Conservation (phyloP, 2,113 vertebrate species). For the Mionectes macconnelli region DNA sequence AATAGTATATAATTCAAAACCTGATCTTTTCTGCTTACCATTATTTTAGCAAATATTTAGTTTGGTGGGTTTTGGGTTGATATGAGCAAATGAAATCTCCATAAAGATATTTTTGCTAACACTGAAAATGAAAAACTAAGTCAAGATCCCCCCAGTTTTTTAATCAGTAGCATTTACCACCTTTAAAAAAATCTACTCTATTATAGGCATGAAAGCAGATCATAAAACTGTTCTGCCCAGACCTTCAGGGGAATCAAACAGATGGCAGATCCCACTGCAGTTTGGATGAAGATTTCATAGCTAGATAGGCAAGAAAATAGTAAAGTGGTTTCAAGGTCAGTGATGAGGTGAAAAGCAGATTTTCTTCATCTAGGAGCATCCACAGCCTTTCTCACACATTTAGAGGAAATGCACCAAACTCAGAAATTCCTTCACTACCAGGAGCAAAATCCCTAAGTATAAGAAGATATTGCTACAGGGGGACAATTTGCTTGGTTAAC, state of each 20-base stretch:
- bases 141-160: not conserved
- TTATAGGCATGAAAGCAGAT: not conserved
- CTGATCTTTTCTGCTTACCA: not conserved
- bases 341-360: not conserved
- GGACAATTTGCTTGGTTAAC: not conserved
- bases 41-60: not conserved
- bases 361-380: not conserved
- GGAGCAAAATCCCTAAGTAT: not conserved
- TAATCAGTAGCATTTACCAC: not conserved
- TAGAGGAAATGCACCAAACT: not conserved
- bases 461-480: not conserved
- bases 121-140: not conserved
- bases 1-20: not conserved
- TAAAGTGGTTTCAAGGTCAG: slow-evolving; percentile 1
- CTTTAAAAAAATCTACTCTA: not conserved
- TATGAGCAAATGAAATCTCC: not conserved
- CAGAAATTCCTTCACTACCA: not conserved
- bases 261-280: slow-evolving; percentile 26
- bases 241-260: slow-evolving; percentile 23
- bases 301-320: not conserved
- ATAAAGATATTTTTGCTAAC: not conserved
- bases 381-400: not conserved
- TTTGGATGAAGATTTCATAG: slow-evolving; percentile 21
- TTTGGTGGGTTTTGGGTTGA: not conserved
- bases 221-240: not conserved